These are phyloP conservation scores for Lamellibrachia satsuma DNA, from an alignment of 2,888 invertebrate species.

Conservation along the genomic window DNA sequence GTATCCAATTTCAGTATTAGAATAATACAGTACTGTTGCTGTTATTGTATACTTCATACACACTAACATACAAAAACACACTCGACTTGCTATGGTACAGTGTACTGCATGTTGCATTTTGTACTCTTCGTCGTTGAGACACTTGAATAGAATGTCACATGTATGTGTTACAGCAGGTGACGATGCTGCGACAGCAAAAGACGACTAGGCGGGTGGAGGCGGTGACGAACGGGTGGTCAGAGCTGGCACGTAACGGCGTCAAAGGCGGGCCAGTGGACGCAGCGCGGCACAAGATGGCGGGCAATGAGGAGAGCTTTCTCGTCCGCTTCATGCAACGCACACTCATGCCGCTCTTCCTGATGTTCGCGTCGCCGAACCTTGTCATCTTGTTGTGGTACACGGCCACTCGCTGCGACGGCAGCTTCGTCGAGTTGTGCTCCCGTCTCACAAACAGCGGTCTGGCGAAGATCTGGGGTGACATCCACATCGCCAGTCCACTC, in stretches of 20 bases:
- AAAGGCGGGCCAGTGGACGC: neutral
- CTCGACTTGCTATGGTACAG: too few species aligned
- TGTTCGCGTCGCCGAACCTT: slow-evolving; percentile 41
- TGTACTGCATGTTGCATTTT: too few species aligned
- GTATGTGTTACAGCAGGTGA: neutral
- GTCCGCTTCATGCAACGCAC: slow-evolving; percentile 23
- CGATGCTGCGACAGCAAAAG: slow-evolving; percentile 12
- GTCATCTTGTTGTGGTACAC: slow-evolving; percentile 47
- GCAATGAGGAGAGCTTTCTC: neutral
- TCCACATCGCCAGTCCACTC: slow-evolving; percentile 49
- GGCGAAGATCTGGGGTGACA: slow-evolving; percentile 51
- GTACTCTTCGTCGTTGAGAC: too few species aligned
- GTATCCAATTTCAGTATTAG: neutral
- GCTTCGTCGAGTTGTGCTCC: slow-evolving; percentile 34
- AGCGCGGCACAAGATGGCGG: neutral
- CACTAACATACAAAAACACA: too few species aligned
- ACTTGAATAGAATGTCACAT: neutral
- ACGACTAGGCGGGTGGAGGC: neutral
- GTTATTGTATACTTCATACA: too few species aligned
- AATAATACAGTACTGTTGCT: too few species aligned
- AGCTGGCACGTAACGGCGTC: neutral
- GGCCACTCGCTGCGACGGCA: slow-evolving; percentile 41
- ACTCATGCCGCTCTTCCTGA: slow-evolving; percentile 43
- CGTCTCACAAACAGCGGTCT: neutral
- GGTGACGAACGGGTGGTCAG: neutral